phyloP scores from a whole-genome alignment of 2,888 invertebrate species.

The Aphidius colemani region DNA sequence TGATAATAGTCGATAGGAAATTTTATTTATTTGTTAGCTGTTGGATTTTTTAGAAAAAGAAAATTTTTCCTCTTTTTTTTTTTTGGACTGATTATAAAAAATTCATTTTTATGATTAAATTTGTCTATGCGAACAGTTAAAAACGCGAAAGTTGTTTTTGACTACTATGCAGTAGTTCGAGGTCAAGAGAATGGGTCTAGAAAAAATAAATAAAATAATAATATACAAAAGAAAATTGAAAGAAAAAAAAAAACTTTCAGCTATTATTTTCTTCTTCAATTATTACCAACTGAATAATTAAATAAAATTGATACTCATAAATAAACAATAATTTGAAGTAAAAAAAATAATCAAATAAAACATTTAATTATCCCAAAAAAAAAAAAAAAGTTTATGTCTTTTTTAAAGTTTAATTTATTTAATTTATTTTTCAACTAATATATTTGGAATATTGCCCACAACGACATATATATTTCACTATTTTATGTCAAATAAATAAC shows the following conservation, averaged over 20 bases:
- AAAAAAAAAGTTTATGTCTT: neutral
- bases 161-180: slow-evolving; percentile 18
- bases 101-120: slow-evolving; percentile 20
- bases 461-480: too few species aligned
- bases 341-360: neutral
- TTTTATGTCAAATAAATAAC: too few species aligned
- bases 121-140: slow-evolving; percentile 12
- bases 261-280: neutral
- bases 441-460: too few species aligned
- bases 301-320: neutral
- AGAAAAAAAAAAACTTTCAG: slow-evolving; percentile 2
- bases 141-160: slow-evolving; percentile 28
- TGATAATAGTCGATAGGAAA: too few species aligned
- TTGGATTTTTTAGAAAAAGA: too few species aligned
- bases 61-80: too few species aligned
- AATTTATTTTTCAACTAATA: too few species aligned
- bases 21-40: too few species aligned
- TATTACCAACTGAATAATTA: too few species aligned
- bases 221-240: neutral
- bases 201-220: slow-evolving; percentile 17
- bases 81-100: neutral
- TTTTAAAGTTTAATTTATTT: too few species aligned
- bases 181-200: slow-evolving; percentile 24
- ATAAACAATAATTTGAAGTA: slow-evolving; percentile 1
- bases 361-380: too few species aligned